Percentiles rank a stretch among this genome's conserved stretches.
Conservation (phyloP, 1,140 invertebrate genomes). For the Drosophila truncata region DNA sequence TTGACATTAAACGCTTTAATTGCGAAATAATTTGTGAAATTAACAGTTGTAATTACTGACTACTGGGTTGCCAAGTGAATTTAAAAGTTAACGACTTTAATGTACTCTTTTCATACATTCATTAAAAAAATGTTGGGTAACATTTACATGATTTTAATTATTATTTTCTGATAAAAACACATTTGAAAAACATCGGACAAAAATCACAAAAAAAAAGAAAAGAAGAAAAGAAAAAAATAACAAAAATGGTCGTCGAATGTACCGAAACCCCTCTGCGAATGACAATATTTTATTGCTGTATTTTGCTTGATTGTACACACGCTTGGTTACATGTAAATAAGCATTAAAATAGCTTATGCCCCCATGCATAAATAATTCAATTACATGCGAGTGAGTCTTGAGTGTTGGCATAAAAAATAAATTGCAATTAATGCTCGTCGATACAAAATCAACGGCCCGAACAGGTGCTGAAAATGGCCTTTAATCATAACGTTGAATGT, state of each 20-base stretch:
- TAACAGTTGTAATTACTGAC: slow-evolving; percentile 1
- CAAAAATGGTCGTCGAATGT: background rate
- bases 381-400: slow-evolving; percentile 34
- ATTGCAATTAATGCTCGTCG: slow-evolving; percentile 57
- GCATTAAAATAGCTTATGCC: slow-evolving; percentile 33
- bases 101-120: background rate
- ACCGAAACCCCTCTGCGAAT: background rate
- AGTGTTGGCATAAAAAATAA: slow-evolving; percentile 43
- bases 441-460: slow-evolving; percentile 23
- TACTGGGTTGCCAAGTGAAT: background rate
- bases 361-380: slow-evolving; percentile 55
- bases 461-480: slow-evolving; percentile 57
- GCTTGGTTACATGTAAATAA: slow-evolving; percentile 12
- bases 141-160: background rate
- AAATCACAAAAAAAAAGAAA: background rate
- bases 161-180: background rate
- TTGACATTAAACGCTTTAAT: slow-evolving; percentile 5
- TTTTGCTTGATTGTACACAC: background rate
- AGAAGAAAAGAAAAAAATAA: background rate
- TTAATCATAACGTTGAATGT: slow-evolving; percentile 64
- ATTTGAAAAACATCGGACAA: no score
- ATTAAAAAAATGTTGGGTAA: background rate
- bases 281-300: slow-evolving; percentile 4
- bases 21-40: background rate
- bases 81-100: background rate